Base-by-base conservation (phyloP, 2,888 invertebrate genomes). In the Drosophila dives region DNA sequence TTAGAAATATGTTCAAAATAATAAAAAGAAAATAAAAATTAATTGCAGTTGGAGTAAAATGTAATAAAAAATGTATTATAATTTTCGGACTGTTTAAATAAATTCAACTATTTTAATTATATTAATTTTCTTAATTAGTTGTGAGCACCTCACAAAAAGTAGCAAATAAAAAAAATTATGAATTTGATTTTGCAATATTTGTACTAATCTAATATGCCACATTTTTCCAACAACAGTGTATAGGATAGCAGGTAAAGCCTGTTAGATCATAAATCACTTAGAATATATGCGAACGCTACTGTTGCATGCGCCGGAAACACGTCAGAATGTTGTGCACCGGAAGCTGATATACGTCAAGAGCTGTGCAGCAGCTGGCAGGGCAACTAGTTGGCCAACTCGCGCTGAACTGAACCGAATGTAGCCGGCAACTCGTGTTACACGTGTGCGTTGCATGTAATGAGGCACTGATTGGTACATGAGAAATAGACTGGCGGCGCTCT, bases 381-480 rank as follows among this genome's bases (percentile, higher is more conserved):
- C 56, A 80, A 48, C 48, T 33, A 40, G 60, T 40, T 45, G 53
- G 32, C 54, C 29, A 62, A 54, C 38, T 48, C 29, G 64, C 12
- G 26, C 45, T 29, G 29, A 5, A 29, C 29, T 29, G 29, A 70
- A 65, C 50, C 32, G 23, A 34, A 59, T 51, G 33, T n/a, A 61
- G 58, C 53, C 12, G 42, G 32, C 34, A 23, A 68, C 59, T 50
- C 7, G 45, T 29, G 34, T 34, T 29, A 6, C 29, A 29, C 29
- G 26, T 33, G 49, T 54, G 69, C 36, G 65, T 55, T 74, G 90
- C 85, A 89, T 89, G 76, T 84, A 89, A 85, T 90, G 89, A 90
- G 89, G 85, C 89, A 85, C 90, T 85, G 90, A 85, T 88, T 85
- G 90, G 66, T 72, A 75, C 83, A 72, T 89, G 89, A 88, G 89